phyloP scores from a whole-genome alignment of 2,797 vertebrate species.

The Pseudochaenichthys georgianus region DNA sequence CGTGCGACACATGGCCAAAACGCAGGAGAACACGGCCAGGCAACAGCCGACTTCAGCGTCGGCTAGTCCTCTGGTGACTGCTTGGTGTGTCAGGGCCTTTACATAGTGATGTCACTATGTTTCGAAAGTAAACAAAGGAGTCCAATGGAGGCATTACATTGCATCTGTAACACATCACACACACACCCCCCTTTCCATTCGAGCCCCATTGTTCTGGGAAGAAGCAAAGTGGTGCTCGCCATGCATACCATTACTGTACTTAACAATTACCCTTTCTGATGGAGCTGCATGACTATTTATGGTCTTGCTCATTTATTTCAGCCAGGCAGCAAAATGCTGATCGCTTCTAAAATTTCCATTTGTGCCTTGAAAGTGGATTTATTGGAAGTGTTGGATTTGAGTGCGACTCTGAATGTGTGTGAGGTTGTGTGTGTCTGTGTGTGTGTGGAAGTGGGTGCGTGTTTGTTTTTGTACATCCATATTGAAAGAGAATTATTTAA shows the following conservation, averaged over 20 bases:
- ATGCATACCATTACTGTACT: conserved; percentile 66
- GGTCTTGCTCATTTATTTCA: conserved; percentile 71
- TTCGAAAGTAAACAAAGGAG: too few species aligned
- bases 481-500: neutral
- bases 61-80: too few species aligned
- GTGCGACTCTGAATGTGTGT: conserved; percentile 33
- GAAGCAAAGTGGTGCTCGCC: conserved; percentile 66
- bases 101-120: too few species aligned
- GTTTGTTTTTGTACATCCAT: neutral
- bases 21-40: too few species aligned
- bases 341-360: conserved; percentile 65
- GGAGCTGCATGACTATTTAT: conserved; percentile 73
- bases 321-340: conserved; percentile 68
- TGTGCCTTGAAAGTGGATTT: conserved; percentile 61
- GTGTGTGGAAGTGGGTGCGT: neutral
- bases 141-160: too few species aligned
- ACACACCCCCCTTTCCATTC: neutral
- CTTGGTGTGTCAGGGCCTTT: too few species aligned
- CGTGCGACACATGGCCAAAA: too few species aligned
- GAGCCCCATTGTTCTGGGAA: conserved; percentile 46
- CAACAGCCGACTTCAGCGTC: too few species aligned
- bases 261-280: conserved; percentile 80
- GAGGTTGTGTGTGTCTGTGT: conserved; percentile 20
- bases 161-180: too few species aligned
- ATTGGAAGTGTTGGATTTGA: conserved; percentile 49